phyloP scores from a whole-genome alignment of 2,888 invertebrate genomes.

The Drosophila paracracens region DNA sequence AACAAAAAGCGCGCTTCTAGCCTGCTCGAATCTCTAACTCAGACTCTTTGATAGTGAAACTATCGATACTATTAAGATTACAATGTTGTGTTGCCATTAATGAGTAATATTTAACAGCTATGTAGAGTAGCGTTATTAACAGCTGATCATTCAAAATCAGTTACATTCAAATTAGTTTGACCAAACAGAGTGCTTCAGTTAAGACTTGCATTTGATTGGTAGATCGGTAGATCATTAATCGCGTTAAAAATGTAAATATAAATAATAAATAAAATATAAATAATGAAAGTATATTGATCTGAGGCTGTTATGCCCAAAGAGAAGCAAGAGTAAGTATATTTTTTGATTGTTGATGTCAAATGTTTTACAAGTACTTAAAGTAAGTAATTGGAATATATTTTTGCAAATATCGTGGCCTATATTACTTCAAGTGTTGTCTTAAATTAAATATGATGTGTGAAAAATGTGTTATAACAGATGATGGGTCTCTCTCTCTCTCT shows the following conservation, averaged over 20 bases:
- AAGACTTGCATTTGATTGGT: background rate
- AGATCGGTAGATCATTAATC: background rate
- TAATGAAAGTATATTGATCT: background rate
- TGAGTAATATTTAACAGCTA: no score
- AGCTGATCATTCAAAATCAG: no score
- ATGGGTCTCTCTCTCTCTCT: background rate
- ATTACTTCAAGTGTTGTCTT: background rate
- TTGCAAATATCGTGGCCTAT: background rate
- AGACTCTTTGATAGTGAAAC: no score
- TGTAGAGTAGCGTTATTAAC: no score
- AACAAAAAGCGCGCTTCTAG: no score
- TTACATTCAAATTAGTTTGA: no score
- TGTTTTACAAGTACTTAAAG: background rate
- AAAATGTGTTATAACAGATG: background rate
- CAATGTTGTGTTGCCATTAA: no score
- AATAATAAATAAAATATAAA: background rate
- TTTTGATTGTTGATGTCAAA: background rate
- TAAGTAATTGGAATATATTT: background rate
- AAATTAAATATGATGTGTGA: background rate
- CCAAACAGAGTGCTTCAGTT: background rate
- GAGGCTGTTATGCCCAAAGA: background rate
- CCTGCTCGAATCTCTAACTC: no score
- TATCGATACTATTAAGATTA: no score
- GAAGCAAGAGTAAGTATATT: no score
- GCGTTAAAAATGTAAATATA: background rate